These are phyloP conservation scores for Gymnoscopelus microlampas DNA, from an alignment of 2,797 vertebrate species.

Conservation along the genomic window DNA sequence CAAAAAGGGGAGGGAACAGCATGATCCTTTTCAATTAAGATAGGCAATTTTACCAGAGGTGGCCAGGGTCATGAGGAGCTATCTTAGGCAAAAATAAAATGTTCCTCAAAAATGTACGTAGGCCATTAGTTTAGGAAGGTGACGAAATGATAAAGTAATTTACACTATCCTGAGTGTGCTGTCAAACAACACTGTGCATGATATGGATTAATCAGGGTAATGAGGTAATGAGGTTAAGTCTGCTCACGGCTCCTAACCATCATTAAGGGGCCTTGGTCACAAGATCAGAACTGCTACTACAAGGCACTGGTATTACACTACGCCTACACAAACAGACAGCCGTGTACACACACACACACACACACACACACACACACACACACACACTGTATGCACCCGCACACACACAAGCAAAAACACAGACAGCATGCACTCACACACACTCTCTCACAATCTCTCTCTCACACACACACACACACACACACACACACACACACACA, in stretches of 20 bases:
- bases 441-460: no score
- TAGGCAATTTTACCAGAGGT: no score
- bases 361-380: not conserved
- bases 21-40: no score
- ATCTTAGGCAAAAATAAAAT: no score
- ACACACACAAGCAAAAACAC: conserved; percentile 1
- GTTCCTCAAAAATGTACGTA: no score
- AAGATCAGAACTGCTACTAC: conserved; percentile 70
- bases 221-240: conserved; percentile 49
- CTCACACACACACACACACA: conserved; percentile 1
- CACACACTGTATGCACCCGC: not conserved
- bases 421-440: conserved; percentile 13
- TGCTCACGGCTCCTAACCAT: conserved; percentile 61
- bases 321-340: not conserved
- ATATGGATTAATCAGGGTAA: conserved; percentile 44
- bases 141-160: no score
- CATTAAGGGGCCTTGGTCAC: conserved; percentile 75
- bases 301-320: conserved; percentile 63
- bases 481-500: not conserved
- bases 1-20: no score
- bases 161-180: not conserved
- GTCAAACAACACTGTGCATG: conserved; percentile 39
- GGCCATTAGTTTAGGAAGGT: no score
- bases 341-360: not conserved
- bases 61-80: no score